Base-by-base conservation (phyloP, 2,797 vertebrate species). In the Arnoldichthys spilopterus region DNA sequence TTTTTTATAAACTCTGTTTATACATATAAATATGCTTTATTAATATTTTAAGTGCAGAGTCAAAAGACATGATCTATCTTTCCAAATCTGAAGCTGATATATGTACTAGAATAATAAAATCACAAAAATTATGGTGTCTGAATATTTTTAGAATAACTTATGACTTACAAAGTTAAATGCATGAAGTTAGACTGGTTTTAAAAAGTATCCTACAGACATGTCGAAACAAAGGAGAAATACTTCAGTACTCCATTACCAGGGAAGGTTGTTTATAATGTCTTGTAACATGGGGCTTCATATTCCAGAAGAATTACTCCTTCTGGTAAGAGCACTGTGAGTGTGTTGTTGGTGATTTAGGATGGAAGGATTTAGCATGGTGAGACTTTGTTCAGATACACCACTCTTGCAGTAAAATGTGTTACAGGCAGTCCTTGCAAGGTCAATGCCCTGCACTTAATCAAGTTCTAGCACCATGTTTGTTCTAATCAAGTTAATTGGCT, bases 401-500 rank as follows among this genome's bases (percentile, higher is more conserved):
- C 37, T 63, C 26, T n/a, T 72, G 61, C 47, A 72, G 77, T 66
- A 37, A 3, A 77, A 54, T 53, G 72, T 12, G 45, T 79, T 82
- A 74, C 64, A 66, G 30, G 51, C 37, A 84, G 51, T 76, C 63
- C 69, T 73, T 82, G 28, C 76, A 84, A 82, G 73, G 64, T 72
- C 51, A 58, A 20, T 63, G 22, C 43, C n/a, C 2, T 71, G 70
- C 34, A 45, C 22, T 80, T 83, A 47, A 74, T 82, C 28, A 82
- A 45, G 61, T 76, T 70, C 66, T 51, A 18, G 24, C 15, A 37
- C 49, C 13, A 37, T 28, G 49, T 67, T 77, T 66, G 22, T 30
- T 69, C 18, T 74, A 80, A 80, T 85, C 22, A 75, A 72, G 61
- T 43, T 75, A 78, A 82, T 78, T 72, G 80, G 24, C 66, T 67